Base-by-base conservation (phyloP, 1,140 invertebrate species). In the Trichonephila inaurata region DNA sequence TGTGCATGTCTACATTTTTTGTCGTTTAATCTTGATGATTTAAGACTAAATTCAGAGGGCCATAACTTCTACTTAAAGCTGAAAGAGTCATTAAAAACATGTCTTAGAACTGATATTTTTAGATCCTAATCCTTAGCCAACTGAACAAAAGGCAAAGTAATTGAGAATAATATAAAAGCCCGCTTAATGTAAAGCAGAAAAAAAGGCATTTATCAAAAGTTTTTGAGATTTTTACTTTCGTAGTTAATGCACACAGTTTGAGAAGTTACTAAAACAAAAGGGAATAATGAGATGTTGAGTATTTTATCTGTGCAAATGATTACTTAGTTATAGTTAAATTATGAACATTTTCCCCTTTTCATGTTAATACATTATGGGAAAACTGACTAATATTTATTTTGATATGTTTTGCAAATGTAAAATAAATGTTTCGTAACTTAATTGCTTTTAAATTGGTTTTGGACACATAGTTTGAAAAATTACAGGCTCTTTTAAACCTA, bases 31-130 rank as follows among this genome's bases (percentile, higher is more conserved):
- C 89, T 77, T 18, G 12, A 83, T 61, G 77, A 91, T 91, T 91
- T 91, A 82, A 62, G 89, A 44, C 61, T 44, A 81, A 24, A 19
- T 91, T 91, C 69, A 61, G 28, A 64, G 58, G 44, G 61, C 40
- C 44, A 82, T 91, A 82, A 91, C 77, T 91, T 81, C 69, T 90
- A 77, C 89, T 90, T 81, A 90, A 81, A 81, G 66, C 40, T 58
- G 28, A 21, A 64, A 24, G n/a, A 19, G 58, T 21, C 51, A 64
- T 62, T 60, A 91, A 72, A 62, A 83, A 2, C 58, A 83, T 58
- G 77, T 24, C 69, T n/a, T 64, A 16, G 24, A 83, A 16, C 16
- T 14, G 28, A 44, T 33, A 33, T 77, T 77, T 77, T 77, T 77
- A 77, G 28, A 16, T 16, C 18, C 6, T 77, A 33, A 77, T 18